These are phyloP conservation scores for Anguilla marmorata DNA, from an alignment of 2,797 vertebrate species.

Conservation along the genomic window DNA sequence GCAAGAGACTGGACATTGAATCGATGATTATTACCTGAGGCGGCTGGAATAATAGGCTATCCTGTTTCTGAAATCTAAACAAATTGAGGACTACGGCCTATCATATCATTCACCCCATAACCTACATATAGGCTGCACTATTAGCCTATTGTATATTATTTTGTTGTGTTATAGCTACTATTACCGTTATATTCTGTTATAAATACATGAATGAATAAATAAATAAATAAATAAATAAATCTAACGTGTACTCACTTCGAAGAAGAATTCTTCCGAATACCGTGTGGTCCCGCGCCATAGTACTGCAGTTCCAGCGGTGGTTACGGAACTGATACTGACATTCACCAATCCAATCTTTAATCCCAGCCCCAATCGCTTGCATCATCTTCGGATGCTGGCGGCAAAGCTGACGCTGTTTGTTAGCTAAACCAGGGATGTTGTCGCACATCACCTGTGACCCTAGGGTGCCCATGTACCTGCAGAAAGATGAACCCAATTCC, in stretches of 20 bases:
- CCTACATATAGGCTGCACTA: neutral
- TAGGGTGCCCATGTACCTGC: slow-evolving; percentile 93
- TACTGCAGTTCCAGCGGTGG: slow-evolving; percentile 95
- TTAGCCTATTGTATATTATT: neutral
- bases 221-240: neutral
- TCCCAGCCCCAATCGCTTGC: slow-evolving; percentile 86
- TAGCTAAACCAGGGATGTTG: slow-evolving; percentile 92
- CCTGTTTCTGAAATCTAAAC: neutral
- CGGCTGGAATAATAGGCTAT: neutral
- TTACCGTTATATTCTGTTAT: too few species aligned
- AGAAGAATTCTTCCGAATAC: slow-evolving; percentile 87
- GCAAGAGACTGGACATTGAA: neutral
- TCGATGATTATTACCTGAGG: neutral
- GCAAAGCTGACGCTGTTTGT: slow-evolving; percentile 91
- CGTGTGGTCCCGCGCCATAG: slow-evolving; percentile 82
- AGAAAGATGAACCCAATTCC: slow-evolving; percentile 12
- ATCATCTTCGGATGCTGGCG: slow-evolving; percentile 86
- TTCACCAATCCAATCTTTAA: slow-evolving; percentile 89
- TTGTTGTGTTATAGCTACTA: neutral
- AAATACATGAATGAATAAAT: neutral
- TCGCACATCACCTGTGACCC: slow-evolving; percentile 94
- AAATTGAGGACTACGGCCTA: neutral
- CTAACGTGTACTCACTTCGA: slow-evolving; percentile 75
- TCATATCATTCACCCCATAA: neutral
- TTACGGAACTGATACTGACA: slow-evolving; percentile 93